phyloP scores from a whole-genome alignment of 2,888 invertebrate genomes.

The Autographa pulchrina region DNA sequence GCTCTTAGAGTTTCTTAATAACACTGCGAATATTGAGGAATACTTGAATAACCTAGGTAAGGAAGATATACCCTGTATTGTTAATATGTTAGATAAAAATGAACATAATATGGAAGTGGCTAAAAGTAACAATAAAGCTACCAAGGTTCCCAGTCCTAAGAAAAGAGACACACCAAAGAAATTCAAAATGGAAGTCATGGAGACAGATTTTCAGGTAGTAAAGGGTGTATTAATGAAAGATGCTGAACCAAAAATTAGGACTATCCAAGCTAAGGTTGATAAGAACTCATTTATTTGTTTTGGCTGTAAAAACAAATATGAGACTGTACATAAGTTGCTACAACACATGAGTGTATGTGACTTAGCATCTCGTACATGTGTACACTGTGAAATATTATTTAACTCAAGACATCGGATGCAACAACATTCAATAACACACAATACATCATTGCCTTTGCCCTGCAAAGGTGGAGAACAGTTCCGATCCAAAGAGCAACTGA shows the following conservation, averaged over 20 bases:
- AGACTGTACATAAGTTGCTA: conserved; percentile 74
- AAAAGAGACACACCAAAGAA: conserved; percentile 73
- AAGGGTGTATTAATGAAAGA: conserved; percentile 79
- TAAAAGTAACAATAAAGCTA: conserved; percentile 66
- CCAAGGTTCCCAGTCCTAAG: conserved; percentile 77
- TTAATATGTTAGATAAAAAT: conserved; percentile 82
- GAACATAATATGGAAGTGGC: conserved; percentile 69
- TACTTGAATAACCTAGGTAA: conserved; percentile 83
- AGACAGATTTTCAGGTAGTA: conserved; percentile 80
- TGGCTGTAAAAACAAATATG: conserved; percentile 78
- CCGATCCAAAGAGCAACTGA: conserved; percentile 69
- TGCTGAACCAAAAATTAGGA: conserved; percentile 67
- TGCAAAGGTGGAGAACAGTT: conserved; percentile 80
- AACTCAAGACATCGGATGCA: conserved; percentile 82
- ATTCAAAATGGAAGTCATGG: conserved; percentile 74
- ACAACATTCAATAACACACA: conserved; percentile 76
- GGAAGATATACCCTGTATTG: conserved; percentile 85
- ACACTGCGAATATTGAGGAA: conserved; percentile 84
- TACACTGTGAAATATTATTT: conserved; percentile 77
- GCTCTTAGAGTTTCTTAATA: conserved; percentile 84
- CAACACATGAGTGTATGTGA: conserved; percentile 83
- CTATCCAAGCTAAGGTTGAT: conserved; percentile 51
- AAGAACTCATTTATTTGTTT: conserved; percentile 74
- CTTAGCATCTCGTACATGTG: conserved; percentile 76
- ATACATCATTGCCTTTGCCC: conserved; percentile 58